These are phyloP conservation scores for Gastracanthus pulcherrimus DNA, from an alignment of 2,888 invertebrate genomes.

Conservation along the genomic window DNA sequence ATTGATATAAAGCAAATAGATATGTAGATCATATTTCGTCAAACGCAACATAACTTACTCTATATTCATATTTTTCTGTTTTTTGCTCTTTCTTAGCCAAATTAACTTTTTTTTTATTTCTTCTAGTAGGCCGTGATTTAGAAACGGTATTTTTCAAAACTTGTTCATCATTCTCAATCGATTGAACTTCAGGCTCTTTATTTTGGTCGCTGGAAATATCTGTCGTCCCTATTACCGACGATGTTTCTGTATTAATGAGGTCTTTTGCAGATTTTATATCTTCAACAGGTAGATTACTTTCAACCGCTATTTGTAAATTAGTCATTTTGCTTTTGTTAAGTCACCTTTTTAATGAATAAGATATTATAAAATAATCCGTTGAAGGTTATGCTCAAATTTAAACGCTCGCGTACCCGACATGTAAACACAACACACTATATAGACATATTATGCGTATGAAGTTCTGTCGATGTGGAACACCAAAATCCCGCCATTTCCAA, in stretches of 20 bases:
- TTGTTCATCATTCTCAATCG: not conserved
- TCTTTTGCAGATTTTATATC: not conserved
- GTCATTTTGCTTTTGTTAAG: not conserved
- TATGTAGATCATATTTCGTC: not conserved
- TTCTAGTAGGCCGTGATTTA: not conserved
- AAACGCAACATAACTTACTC: no score
- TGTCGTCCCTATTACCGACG: not conserved
- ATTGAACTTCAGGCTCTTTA: not conserved
- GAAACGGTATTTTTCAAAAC: conserved; percentile 12
- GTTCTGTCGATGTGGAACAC: not conserved
- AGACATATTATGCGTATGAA: no score
- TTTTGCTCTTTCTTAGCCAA: not conserved
- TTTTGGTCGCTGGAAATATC: not conserved
- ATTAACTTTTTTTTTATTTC: not conserved
- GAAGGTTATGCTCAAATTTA: not conserved
- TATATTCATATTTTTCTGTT: not conserved
- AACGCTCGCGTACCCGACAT: not conserved
- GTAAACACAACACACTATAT: conserved; percentile 5
- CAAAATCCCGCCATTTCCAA: conserved; percentile 19
- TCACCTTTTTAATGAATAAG: not conserved
- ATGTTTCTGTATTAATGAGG: not conserved
- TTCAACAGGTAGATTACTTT: not conserved
- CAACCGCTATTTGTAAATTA: not conserved
- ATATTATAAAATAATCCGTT: not conserved
- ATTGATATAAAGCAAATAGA: not conserved